Base-by-base conservation (phyloP, 1,140 invertebrate species). In the Trichonephila inaurata region DNA sequence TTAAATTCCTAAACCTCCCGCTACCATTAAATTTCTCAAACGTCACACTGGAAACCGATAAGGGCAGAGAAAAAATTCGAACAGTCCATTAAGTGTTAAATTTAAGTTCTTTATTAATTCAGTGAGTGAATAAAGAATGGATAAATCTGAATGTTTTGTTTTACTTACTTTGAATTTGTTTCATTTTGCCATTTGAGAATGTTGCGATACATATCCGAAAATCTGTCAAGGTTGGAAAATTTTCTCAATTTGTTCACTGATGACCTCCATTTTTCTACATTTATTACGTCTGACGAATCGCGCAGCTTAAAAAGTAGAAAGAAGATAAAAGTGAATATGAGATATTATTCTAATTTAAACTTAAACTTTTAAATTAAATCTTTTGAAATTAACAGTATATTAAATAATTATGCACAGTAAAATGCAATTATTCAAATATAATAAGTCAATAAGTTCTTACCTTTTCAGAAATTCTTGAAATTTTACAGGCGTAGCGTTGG, bases 111-210 rank as follows among this genome's bases (percentile, higher is more conserved):
- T 28, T 1, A 1, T 28, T 28, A 28, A 28, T 66, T 66, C 8
- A 28, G 7, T n/a, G 64, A 8, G 24, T 66, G 12, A 24, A 69
- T n/a, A 66, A 69, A 10, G 12, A 2, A 0, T n/a, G 24, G 0
- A 24, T 10, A 69, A 28, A 69, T 28, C 10, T 77, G 28, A 18
- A 33, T 64, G 21, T 16, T 19, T 40, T 18, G 1, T 40, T 77
- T 77, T 1, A 77, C 33, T 85, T 83, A 91, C 90, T 21, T 61
- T 28, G 4, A 2, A 16, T 62, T 83, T 7, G 19, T 18, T 82
- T 91, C 90, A 24, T 82, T 91, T 40, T 21, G 51, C 90, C 90
- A 91, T 51, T 60, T 82, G 19, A 28, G 19, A 4, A 91, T 60
- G 16, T 91, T 91, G 1, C 58, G 72, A 1, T 64, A 21, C n/a